These are phyloP conservation scores for Harpegnathos saltator DNA, from an alignment of 1,140 invertebrate species.

Conservation along the genomic window DNA sequence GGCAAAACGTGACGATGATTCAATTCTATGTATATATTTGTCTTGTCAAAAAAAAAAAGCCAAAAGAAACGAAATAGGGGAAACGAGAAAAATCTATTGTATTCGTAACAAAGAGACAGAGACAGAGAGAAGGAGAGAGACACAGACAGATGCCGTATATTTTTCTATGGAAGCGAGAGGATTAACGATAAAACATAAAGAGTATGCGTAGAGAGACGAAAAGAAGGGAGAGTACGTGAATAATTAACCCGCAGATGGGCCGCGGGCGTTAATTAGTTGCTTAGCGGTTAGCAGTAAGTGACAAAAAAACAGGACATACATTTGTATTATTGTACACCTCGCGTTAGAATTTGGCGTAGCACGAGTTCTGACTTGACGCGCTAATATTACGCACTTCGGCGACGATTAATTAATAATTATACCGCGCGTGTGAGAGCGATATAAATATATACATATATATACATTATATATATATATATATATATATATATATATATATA, in stretches of 20 bases:
- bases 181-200: slow-evolving; percentile 36
- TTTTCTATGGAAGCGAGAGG: slow-evolving; percentile 23
- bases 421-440: slow-evolving; percentile 28
- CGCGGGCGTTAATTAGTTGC: slow-evolving; percentile 78
- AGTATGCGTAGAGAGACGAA: slow-evolving; percentile 9
- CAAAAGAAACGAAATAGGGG: slow-evolving; percentile 17
- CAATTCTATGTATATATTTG: too few relatives aligned
- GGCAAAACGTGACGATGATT: too few relatives aligned
- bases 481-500: slow-evolving; percentile 29
- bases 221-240: slow-evolving; percentile 23
- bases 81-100: background rate
- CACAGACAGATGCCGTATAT: background rate
- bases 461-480: background rate
- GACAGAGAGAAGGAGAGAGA: too few relatives aligned
- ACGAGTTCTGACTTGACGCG: slow-evolving; percentile 75
- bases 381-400: slow-evolving; percentile 75
- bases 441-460: slow-evolving; percentile 29
- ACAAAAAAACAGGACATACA: slow-evolving; percentile 60
- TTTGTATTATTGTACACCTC: slow-evolving; percentile 76
- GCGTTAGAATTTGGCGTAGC: slow-evolving; percentile 74
- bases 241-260: slow-evolving; percentile 52
- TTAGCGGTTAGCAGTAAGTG: slow-evolving; percentile 72
- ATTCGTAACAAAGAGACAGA: slow-evolving; percentile 4
- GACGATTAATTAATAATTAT: slow-evolving; percentile 65
- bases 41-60: too few relatives aligned